These are phyloP conservation scores for Nasonovia ribisnigri DNA, from an alignment of 2,888 invertebrate genomes.

Conservation along the genomic window DNA sequence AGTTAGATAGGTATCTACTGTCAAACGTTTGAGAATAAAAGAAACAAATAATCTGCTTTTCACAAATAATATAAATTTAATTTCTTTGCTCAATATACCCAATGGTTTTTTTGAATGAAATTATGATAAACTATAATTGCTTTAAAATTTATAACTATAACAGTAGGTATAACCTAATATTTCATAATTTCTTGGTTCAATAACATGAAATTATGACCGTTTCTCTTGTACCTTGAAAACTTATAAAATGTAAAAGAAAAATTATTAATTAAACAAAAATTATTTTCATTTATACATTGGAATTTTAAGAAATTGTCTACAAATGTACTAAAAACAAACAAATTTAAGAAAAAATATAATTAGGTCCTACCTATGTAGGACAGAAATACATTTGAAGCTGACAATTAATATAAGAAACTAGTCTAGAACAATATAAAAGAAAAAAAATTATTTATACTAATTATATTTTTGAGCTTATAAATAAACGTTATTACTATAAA, in stretches of 20 bases:
- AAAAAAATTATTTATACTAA: not conserved
- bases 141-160: not conserved
- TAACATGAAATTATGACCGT: not conserved
- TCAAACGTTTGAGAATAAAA: not conserved
- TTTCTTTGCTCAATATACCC: not conserved
- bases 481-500: conserved; percentile 22
- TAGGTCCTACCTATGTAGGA: not conserved
- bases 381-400: not conserved
- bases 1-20: not conserved
- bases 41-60: not conserved
- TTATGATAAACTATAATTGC: not conserved
- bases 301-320: not conserved
- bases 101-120: not conserved
- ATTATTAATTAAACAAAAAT: not conserved
- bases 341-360: not conserved
- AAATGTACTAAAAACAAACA: not conserved
- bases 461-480: not conserved
- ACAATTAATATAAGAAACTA: not conserved
- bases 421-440: not conserved
- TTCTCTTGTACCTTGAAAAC: not conserved
- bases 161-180: no score
- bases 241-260: not conserved
- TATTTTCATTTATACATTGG: not conserved
- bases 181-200: no score
- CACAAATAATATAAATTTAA: not conserved